Evolutionary conservation across 2,797 vertebrate species (phyloP), one percentile per base, ranked within the genome.

Genomic region (Setipinna tenuifilis): DNA sequence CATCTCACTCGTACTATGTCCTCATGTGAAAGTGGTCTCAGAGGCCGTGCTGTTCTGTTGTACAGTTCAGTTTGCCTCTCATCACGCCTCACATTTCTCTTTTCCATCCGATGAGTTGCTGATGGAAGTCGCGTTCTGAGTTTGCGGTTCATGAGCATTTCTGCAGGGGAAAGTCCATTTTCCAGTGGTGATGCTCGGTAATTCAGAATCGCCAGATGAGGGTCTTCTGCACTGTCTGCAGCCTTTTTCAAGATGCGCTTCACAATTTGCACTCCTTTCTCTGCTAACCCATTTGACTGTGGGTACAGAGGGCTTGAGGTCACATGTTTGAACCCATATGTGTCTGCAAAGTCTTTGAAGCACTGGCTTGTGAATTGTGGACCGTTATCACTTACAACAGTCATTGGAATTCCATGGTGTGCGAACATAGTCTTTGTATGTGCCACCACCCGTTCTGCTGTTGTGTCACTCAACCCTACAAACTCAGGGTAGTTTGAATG

Each of bases 71-170:
- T 44, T 12, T 82, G 48, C 21, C 58, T 19, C 58, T 59, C 1
- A 59, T 19, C 58, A 4, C 21, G 58, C 6, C n/a, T 9, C 35
- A 23, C 35, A 14, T 82, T 4, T n/a, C 75, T 50, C 41, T 19
- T 3, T 83, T 17, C 65, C 82, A 31, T 46, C 5, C 61, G 71
- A 84, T 84, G 83, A 11, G 19, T 83, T 35, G 28, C 83, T 7
- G 31, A 85, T 81, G 82, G 82, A 23, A 85, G 57, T 19, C 16
- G 83, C 10, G 84, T 85, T 11, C 81, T 0, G 9, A 85, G 68
- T 35, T 87, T 85, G 28, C 25, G 23, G 7, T 87, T 85, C 84
- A 86, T 86, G 19, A 86, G 71, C 61, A 86, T 65, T 84, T 86
- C 61, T 0, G 78, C 82, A 17, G 46, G 84, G 50, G 82, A 83